Conservation (phyloP, 2,113 vertebrate species). For the Oreochromis aureus region DNA sequence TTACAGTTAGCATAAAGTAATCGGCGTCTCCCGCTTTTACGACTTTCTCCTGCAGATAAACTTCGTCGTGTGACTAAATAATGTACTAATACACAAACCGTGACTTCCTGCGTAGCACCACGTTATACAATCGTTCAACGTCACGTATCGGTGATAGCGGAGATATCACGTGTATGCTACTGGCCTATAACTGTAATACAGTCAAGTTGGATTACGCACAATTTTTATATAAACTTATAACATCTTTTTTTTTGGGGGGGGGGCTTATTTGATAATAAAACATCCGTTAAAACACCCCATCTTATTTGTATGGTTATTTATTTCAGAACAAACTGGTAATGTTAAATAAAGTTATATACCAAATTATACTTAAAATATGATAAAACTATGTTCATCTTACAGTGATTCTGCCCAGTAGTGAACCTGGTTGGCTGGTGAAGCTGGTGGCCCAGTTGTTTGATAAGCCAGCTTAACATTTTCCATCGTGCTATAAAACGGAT, state of each 20-base stretch:
- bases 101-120: not conserved
- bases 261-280: not conserved
- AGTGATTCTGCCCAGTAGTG: not conserved
- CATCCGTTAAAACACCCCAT: not conserved
- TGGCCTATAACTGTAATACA: not conserved
- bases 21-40: no score
- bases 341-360: not conserved
- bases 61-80: not conserved
- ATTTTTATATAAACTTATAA: not conserved
- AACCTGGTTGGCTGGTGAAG: not conserved
- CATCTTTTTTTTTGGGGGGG: not conserved
- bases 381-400: not conserved
- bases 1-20: not conserved
- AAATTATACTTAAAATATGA: not conserved
- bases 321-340: not conserved
- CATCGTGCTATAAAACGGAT: conserved; percentile 2
- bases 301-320: not conserved
- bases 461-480: not conserved
- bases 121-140: conserved; percentile 16
- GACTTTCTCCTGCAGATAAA: not conserved
- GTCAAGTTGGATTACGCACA: not conserved
- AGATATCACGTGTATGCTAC: conserved; percentile 9
- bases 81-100: not conserved
- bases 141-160: not conserved
- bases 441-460: not conserved